Evolutionary conservation across 2,888 invertebrate species (phyloP).

Genomic region (Diplazon laetatorius): DNA sequence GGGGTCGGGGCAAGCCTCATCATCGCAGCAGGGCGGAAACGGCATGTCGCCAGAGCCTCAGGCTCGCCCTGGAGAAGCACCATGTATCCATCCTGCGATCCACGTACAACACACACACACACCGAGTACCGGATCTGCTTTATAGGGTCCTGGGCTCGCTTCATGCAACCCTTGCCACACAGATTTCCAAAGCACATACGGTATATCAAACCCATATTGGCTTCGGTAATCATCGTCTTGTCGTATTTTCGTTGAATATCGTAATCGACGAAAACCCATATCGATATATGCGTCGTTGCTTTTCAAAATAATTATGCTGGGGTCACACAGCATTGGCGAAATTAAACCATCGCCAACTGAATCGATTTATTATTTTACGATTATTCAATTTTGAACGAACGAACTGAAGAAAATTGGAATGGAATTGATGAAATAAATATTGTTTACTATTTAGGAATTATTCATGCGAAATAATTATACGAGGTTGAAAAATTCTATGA

Average conservation of each 20-base stretch:
- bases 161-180: background rate
- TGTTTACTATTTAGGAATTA: too few relatives aligned
- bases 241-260: background rate
- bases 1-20: too few relatives aligned
- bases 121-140: constrained; percentile 6
- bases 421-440: too few relatives aligned
- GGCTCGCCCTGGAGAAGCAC: constrained; percentile 27
- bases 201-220: background rate
- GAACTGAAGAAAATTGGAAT: too few relatives aligned
- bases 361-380: too few relatives aligned
- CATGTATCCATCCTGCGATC: constrained; percentile 12
- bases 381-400: too few relatives aligned
- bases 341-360: too few relatives aligned
- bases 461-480: too few relatives aligned
- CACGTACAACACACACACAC: constrained; percentile 5
- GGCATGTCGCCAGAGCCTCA: constrained; percentile 22
- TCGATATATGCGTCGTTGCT: background rate
- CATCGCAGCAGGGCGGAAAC: constrained; percentile 42
- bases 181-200: background rate
- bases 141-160: background rate
- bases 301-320: too few relatives aligned
- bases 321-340: too few relatives aligned
- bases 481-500: too few relatives aligned
- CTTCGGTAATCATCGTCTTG: background rate
- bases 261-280: background rate